Base-by-base conservation (phyloP, 2,888 invertebrate genomes). In the Globia sparganii region DNA sequence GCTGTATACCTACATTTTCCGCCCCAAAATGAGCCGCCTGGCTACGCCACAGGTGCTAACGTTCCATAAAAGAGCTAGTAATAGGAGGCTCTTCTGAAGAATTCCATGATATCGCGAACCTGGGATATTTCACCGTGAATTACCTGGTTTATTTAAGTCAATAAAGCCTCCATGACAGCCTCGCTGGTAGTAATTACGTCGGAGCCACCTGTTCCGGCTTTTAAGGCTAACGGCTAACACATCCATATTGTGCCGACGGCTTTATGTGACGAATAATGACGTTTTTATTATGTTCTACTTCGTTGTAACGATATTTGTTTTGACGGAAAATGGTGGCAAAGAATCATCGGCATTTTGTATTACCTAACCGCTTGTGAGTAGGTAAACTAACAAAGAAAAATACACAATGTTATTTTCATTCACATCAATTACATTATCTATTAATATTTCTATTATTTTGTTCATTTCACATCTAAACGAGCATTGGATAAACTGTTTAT, bases 151-250 rank as follows among this genome's bases (percentile, higher is more conserved):
- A 77, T 53, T 65, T 25, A 2, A 53, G 40, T 66, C 25, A 46
- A 73, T 76, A 76, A 73, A 81, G 62, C 49, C 4, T 6, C n/a
- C 62, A 34, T 76, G 25, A 67, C 62, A 53, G 43, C 34, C 77
- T 74, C 73, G 31, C 64, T 66, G 34, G 72, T 68, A 80, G 76
- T 82, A 82, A 88, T 86, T 83, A 88, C 77, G 28, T 40, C 25
- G 34, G 46, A 66, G 72, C 71, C 81, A 87, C 74, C 80, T 87
- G 85, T 78, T 56, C 53, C 43, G 71, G 74, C 78, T 80, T 82
- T 86, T 78, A 86, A 82, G 72, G 43, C 72, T 67, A 77, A 82
- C 81, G 68, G 61, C 74, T 85, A 82, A 79, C 68, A 40, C 59
- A 68, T 49, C 13, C 59, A 53, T 77, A 82, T 40, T 59, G 70